Conservation (phyloP, 2,113 vertebrate species). For the Caracal caracal region DNA sequence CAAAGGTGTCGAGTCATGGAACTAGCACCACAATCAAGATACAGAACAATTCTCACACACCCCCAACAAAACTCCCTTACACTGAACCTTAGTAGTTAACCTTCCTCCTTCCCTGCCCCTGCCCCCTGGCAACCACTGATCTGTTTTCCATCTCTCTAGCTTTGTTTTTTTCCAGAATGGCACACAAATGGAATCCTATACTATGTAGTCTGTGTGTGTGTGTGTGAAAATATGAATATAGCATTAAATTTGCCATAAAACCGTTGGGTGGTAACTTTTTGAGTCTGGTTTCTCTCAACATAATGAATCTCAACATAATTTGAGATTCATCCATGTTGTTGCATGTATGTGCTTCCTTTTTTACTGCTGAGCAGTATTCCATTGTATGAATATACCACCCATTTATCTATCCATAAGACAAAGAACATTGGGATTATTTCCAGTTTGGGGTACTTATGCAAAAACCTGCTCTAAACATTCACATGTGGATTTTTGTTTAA, state of each 20-base stretch:
- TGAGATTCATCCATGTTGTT: not conserved
- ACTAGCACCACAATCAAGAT: not conserved
- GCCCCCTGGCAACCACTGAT: not conserved
- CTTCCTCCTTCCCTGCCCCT: not conserved
- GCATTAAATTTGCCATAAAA: not conserved
- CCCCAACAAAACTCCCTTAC: not conserved
- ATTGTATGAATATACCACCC: not conserved
- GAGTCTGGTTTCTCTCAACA: not conserved
- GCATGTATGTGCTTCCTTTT: not conserved
- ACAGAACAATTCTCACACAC: not conserved
- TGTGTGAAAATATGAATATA: not conserved
- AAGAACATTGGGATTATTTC: not conserved
- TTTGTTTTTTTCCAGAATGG: not conserved
- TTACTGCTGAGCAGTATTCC: not conserved
- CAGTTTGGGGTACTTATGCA: not conserved
- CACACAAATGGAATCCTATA: not conserved
- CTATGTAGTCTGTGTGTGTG: not conserved
- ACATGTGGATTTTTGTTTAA: not conserved
- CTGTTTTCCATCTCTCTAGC: not conserved
- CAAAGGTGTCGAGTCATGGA: not conserved
- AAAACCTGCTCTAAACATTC: not conserved
- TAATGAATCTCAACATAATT: not conserved
- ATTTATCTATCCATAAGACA: not conserved
- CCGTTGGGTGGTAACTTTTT: not conserved
- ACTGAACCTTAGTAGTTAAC: not conserved